Evolutionary conservation across 2,888 invertebrate species (phyloP), one percentile per base, ranked within the genome.

Genomic region (Tenodera sinensis): DNA sequence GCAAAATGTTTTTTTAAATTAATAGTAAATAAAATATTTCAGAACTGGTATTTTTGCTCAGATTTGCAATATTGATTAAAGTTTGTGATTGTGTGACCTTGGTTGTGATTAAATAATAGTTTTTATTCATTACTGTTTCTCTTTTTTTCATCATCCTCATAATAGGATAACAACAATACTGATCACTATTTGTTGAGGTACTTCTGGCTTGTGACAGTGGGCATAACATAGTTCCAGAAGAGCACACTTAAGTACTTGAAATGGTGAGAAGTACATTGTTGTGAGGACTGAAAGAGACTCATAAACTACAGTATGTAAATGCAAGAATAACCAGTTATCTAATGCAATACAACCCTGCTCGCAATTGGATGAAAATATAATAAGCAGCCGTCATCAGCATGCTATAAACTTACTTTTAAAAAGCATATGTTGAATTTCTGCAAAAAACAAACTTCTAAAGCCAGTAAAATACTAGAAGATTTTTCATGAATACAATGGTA

Each of bases 101-200:
- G 20, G 25, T 71, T 71, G 15, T 34, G 34, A 83, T 47, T 85
- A 83, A 89, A 82, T 86, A 81, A 82, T 47, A 85, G 42, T 84
- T 28, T 84, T 84, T 88, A 87, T 88, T 84, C 84, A 89, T 89
- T 47, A 34, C 82, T 90, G 87, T 90, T 90, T 90, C 87, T 90
- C 84, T 90, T 90, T 89, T 89, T 89, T 88, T 87, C 90, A 71
- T 71, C 54, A 71, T 71, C 25, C 20, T 25, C 54, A 3, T 71
- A 71, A 71, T 71, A 71, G 54, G 54, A 71, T 71, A 71, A 20
- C 54, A 71, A 25, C 54, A 71, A 71, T 71, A 71, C 20, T 71
- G 54, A 71, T 71, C 54, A 71, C 54, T 71, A 25, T 71, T 71
- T 71, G 54, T 71, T 71, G 54, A 71, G 25, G 14, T 71, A 25